phyloP scores from a whole-genome alignment of 2,797 vertebrate genomes.

The Fistularia tabacaria region DNA sequence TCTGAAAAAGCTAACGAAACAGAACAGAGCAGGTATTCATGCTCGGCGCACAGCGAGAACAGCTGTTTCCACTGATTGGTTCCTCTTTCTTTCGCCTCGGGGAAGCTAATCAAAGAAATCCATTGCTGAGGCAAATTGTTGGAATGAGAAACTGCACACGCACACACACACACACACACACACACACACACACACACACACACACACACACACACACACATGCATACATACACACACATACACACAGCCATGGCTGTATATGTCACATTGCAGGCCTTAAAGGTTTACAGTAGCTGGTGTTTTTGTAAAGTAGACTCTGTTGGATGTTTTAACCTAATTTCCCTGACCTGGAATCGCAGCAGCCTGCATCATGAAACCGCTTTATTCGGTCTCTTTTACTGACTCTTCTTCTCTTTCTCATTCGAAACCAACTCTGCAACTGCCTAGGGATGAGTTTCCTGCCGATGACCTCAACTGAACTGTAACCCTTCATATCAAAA shows the following conservation, averaged over 20 bases:
- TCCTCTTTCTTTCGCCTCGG: constrained; percentile 32
- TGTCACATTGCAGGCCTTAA: neutral
- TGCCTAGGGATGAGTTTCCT: constrained; percentile 43
- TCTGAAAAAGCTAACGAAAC: neutral
- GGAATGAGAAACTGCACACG: constrained; percentile 1
- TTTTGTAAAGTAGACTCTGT: constrained; percentile 1
- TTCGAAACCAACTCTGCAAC: constrained; percentile 1
- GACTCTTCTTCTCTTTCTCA: neutral
- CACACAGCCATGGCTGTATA: neutral
- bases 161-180: too few relatives aligned
- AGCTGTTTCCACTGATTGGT: constrained; percentile 66
- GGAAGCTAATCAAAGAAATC: constrained; percentile 49
- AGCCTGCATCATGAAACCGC: too few relatives aligned
- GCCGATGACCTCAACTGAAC: neutral
- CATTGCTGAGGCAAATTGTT: constrained; percentile 7
- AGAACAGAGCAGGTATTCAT: constrained; percentile 56
- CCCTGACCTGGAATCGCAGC: too few relatives aligned
- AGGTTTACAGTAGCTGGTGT: constrained; percentile 4
- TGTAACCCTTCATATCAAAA: neutral
- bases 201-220: neutral
- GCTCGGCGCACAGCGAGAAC: constrained; percentile 24
- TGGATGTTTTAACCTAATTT: too few relatives aligned
- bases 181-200: too few relatives aligned
- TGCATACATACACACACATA: too few relatives aligned
- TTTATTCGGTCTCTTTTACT: too few relatives aligned